Evolutionary conservation across 2,113 vertebrate species (phyloP).

Genomic region (Pachycephala philippinensis): DNA sequence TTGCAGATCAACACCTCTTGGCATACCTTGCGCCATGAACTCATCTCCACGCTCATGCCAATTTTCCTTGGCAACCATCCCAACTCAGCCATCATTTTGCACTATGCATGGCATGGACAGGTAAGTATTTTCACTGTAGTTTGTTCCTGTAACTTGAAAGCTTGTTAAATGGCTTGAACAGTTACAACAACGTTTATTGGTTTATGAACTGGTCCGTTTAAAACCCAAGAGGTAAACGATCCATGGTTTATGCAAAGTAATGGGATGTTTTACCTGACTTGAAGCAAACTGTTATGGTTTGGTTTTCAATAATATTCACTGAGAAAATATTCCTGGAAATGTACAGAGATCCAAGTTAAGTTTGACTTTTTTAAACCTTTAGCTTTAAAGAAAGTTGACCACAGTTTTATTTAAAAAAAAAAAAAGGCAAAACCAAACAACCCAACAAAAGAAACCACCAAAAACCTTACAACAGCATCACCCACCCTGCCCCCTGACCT

Average conservation of each 20-base stretch:
- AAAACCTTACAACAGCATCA: background rate
- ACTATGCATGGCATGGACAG: constrained; percentile 99
- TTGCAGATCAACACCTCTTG: constrained; percentile 97
- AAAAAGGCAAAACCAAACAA: background rate
- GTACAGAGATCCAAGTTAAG: background rate
- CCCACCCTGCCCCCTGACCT: background rate
- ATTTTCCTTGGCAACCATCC: constrained; percentile 98
- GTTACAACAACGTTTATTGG: background rate
- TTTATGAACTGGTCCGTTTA: background rate
- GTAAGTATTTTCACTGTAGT: constrained; percentile 61
- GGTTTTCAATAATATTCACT: background rate
- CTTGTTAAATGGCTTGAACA: background rate
- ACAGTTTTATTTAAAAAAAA: background rate
- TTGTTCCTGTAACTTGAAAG: background rate
- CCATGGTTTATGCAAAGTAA: background rate
- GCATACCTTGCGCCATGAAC: constrained; percentile 96
- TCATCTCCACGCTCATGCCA: constrained; percentile 98
- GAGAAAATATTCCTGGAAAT: background rate
- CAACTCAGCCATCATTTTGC: constrained; percentile 99
- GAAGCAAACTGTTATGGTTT: background rate
- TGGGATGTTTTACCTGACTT: background rate
- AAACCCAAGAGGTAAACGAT: background rate
- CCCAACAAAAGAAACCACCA: background rate
- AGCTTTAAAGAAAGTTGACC: background rate
- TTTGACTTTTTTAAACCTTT: background rate